These are phyloP conservation scores for Silurus glanis DNA, from an alignment of 2,113 vertebrate species.

Conservation along the genomic window DNA sequence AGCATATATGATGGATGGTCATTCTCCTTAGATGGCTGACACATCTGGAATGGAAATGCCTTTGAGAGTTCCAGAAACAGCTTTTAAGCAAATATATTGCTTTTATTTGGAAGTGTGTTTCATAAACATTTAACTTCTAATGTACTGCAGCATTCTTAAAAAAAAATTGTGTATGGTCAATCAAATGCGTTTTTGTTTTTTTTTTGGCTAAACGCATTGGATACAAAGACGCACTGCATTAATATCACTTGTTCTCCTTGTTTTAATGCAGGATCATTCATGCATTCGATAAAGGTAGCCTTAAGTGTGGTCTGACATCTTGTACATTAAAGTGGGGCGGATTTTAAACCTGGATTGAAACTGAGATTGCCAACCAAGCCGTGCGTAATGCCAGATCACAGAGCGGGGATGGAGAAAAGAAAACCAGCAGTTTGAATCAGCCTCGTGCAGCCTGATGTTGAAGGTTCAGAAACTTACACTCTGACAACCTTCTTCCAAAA, in stretches of 20 bases:
- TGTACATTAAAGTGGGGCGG: background rate
- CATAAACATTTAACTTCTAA: background rate
- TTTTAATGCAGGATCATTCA: background rate
- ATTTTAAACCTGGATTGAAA: slow-evolving; percentile 3
- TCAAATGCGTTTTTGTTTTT: background rate
- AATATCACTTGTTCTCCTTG: background rate
- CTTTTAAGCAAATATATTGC: background rate
- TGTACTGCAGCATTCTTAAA: background rate
- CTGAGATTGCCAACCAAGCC: slow-evolving; percentile 6
- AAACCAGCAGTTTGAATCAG: slow-evolving; percentile 1
- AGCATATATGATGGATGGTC: background rate
- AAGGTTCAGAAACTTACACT: background rate
- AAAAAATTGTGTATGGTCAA: background rate
- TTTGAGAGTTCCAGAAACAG: background rate
- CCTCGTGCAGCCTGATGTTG: slow-evolving; percentile 10
- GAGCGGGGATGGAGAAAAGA: slow-evolving; percentile 23
- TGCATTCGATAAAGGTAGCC: background rate
- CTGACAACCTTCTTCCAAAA: background rate
- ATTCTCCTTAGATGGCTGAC: background rate
- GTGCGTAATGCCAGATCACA: slow-evolving; percentile 45
- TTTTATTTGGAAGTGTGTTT: background rate
- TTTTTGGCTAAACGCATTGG: background rate
- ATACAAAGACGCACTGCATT: background rate
- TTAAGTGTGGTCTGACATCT: background rate
- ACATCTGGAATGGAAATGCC: background rate